These are phyloP conservation scores for Lacanobia wlatinum DNA, from an alignment of 2,888 invertebrate species.

Conservation along the genomic window DNA sequence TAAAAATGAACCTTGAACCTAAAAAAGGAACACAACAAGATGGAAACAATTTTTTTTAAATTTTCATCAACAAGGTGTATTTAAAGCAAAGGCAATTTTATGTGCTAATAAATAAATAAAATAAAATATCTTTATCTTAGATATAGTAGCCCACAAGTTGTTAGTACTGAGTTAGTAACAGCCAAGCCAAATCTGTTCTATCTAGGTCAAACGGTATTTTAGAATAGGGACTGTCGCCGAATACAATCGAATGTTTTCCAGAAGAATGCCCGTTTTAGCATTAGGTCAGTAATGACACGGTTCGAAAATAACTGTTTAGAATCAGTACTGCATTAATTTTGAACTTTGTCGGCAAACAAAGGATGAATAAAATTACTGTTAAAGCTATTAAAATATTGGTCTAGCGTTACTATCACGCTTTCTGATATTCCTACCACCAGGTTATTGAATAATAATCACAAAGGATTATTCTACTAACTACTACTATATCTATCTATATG, in stretches of 20 bases:
- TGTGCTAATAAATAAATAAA: no score
- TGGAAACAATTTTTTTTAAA: not conserved
- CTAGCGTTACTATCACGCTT: no score
- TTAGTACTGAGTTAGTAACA: no score
- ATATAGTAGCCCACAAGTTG: no score
- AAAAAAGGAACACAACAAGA: no score
- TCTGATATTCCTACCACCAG: no score
- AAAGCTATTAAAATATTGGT: no score
- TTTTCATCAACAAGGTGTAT: not conserved
- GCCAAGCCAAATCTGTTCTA: slow-evolving; percentile 26
- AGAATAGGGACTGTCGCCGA: slow-evolving; percentile 44
- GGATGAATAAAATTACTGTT: not conserved
- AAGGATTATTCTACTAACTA: no score
- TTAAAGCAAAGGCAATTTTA: slow-evolving; percentile 29
- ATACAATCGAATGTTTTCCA: slow-evolving; percentile 33
- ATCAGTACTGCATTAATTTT: not conserved
- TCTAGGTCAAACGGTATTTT: slow-evolving; percentile 56
- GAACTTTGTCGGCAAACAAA: not conserved
- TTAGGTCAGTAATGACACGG: not conserved
- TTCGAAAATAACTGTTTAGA: slow-evolving; percentile 13
- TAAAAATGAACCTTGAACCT: no score
- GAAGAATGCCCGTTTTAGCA: slow-evolving; percentile 29
- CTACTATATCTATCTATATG: no score
- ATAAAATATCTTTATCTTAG: no score
- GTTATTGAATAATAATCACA: no score